phyloP scores from a whole-genome alignment of 2,797 vertebrate species.

The Ispidina lecontei region DNA sequence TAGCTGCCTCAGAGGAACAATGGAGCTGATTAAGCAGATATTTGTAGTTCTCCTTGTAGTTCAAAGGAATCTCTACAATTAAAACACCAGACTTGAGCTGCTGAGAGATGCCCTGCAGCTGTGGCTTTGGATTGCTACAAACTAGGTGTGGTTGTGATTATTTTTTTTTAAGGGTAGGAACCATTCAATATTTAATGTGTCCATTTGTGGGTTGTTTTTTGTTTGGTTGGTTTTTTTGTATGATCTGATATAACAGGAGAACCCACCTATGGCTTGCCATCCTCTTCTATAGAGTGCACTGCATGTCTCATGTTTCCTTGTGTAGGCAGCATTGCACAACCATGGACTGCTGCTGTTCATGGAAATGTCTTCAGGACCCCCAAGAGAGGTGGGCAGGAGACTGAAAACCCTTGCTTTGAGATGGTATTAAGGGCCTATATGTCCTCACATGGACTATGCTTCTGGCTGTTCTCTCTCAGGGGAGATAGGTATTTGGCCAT shows the following conservation, averaged over 20 bases:
- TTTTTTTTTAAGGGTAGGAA: background rate
- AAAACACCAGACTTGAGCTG: background rate
- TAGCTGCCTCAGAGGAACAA: background rate
- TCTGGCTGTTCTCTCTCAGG: background rate
- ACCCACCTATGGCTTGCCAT: background rate
- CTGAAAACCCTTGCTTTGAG: background rate
- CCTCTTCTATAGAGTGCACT: background rate
- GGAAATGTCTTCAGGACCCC: background rate
- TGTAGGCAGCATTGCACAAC: background rate
- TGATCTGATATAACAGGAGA: background rate
- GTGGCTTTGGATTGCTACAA: background rate
- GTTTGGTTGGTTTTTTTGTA: background rate
- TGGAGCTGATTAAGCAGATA: background rate
- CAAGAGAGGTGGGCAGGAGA: background rate
- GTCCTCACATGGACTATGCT: fast-evolving
- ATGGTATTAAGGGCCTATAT: background rate
- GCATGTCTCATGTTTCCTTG: fast-evolving
- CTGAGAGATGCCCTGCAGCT: background rate
- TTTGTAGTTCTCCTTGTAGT: background rate
- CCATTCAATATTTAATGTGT: background rate
- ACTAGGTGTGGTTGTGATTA: background rate
- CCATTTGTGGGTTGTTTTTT: background rate
- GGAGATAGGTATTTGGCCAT: background rate
- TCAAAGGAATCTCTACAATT: background rate
- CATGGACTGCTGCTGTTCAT: background rate